These are phyloP conservation scores for Hypomesus transpacificus DNA, from an alignment of 2,113 vertebrate genomes.

Conservation along the genomic window DNA sequence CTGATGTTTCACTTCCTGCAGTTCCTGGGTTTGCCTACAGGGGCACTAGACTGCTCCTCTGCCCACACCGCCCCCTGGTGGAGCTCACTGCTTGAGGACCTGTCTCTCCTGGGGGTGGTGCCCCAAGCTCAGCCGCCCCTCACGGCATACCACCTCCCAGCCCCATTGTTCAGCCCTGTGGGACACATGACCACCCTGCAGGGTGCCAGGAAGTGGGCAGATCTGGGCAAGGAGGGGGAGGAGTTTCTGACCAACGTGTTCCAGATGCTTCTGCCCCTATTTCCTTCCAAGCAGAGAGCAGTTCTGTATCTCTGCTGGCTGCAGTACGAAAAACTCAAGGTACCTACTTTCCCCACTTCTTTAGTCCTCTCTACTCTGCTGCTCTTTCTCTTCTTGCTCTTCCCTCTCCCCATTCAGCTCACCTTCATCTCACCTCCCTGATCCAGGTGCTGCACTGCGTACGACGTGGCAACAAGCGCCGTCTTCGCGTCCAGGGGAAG, in stretches of 20 bases:
- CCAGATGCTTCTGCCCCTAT: conserved; percentile 69
- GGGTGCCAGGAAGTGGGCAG: conserved; percentile 61
- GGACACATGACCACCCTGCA: conserved; percentile 77
- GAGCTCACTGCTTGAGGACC: conserved; percentile 81
- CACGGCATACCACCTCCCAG: conserved; percentile 62
- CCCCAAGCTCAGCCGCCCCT: conserved; percentile 69
- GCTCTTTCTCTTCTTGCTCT: not conserved
- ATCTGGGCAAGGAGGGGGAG: conserved; percentile 83
- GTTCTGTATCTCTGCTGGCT: conserved; percentile 79
- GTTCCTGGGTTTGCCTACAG: conserved; percentile 83
- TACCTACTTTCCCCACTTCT: conserved; percentile 46
- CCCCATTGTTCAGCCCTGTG: conserved; percentile 73
- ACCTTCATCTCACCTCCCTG: not conserved
- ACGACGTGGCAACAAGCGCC: conserved; percentile 77
- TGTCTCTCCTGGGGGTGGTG: conserved; percentile 68
- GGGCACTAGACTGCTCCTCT: conserved; percentile 30
- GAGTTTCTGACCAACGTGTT: conserved; percentile 83
- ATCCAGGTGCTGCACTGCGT: conserved; percentile 79
- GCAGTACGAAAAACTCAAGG: conserved; percentile 91
- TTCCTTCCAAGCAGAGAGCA: conserved; percentile 71
- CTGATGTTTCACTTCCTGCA: conserved; percentile 82
- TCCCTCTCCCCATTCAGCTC: not conserved
- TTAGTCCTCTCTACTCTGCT: not conserved
- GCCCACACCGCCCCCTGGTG: conserved; percentile 60
- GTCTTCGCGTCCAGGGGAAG: conserved; percentile 83